These are phyloP conservation scores for Piaya cayana DNA, from an alignment of 2,113 vertebrate species.

Conservation along the genomic window DNA sequence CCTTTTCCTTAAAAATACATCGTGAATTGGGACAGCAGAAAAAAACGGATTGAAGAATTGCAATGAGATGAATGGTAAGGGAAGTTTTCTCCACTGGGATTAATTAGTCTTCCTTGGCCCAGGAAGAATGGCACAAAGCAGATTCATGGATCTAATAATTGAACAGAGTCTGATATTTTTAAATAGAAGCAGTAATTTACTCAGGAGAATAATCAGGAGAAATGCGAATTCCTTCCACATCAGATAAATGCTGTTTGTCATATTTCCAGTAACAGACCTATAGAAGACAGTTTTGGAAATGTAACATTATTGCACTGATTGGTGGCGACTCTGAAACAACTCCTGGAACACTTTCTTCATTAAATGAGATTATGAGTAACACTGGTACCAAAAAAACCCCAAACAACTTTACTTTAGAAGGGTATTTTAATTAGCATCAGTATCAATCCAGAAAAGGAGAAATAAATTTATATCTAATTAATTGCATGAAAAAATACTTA, in stretches of 20 bases:
- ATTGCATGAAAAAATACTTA: neutral
- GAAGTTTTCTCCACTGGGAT: conserved; percentile 36
- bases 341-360: neutral
- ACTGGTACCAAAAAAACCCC: neutral
- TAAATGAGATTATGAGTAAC: neutral
- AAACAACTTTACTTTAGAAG: neutral
- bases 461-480: neutral
- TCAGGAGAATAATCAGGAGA: neutral
- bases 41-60: neutral
- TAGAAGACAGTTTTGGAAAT: conserved; percentile 27
- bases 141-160: conserved; percentile 24
- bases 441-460: neutral
- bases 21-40: neutral
- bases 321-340: neutral
- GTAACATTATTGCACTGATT: neutral
- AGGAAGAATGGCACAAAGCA: neutral
- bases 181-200: conserved; percentile 45
- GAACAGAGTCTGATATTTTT: neutral
- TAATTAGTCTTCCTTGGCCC: conserved; percentile 44
- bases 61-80: neutral
- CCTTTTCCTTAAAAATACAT: conserved; percentile 20
- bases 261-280: neutral
- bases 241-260: neutral
- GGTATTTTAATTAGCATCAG: neutral
- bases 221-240: neutral